Conservation (phyloP, 2,113 vertebrate species). For the Tragelaphus scriptus region DNA sequence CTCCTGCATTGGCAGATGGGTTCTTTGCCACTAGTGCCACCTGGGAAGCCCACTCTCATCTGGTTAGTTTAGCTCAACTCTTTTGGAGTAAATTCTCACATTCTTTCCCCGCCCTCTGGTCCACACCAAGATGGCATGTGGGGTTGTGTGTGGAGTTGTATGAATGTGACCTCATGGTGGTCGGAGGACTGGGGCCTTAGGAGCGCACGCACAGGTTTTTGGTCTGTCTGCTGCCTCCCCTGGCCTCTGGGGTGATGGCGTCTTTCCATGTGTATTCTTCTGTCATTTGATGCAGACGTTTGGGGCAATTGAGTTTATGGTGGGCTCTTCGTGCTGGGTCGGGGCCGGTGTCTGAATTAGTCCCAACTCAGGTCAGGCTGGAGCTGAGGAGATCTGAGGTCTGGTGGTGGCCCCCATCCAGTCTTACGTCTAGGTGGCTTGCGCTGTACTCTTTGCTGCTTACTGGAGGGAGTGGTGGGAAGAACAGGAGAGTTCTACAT, state of each 20-base stretch:
- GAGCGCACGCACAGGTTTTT: not conserved
- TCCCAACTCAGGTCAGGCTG: not conserved
- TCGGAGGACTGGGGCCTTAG: not conserved
- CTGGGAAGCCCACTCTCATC: not conserved
- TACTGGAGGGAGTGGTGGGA: conserved; percentile 93
- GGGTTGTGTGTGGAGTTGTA: not conserved
- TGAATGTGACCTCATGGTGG: fast-evolving
- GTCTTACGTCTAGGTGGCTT: not conserved
- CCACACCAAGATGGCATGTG: not conserved
- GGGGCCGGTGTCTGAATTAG: not conserved
- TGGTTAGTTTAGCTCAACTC: not conserved
- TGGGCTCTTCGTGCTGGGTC: not conserved
- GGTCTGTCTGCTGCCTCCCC: not conserved
- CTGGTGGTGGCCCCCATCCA: not conserved
- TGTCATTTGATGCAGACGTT: fast-evolving
- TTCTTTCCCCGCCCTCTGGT: not conserved
- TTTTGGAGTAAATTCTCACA: not conserved
- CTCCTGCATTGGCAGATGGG: not conserved
- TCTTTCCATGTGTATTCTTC: not conserved
- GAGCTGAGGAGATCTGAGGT: not conserved
- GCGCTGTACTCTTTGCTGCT: conserved; percentile 79
- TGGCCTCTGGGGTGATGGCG: not conserved
- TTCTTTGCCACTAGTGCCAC: not conserved
- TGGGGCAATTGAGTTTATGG: not conserved
- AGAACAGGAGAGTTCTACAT: conserved; percentile 74